Evolutionary conservation across 2,113 vertebrate species (phyloP).

Genomic region (Connochaetes taurinus): DNA sequence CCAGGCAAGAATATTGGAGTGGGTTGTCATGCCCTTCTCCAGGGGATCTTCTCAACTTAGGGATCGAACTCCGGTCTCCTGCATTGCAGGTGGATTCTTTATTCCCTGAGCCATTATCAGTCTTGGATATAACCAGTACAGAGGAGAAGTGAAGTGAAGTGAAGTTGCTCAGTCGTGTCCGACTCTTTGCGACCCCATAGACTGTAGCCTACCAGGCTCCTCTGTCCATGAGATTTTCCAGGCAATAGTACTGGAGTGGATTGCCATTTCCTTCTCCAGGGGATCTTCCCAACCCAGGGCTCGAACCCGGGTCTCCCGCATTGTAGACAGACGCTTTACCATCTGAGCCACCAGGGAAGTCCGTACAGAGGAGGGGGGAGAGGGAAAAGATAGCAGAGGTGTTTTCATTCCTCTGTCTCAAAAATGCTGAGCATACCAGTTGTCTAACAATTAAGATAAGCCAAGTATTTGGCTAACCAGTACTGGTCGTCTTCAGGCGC

Average conservation of each 20-base stretch:
- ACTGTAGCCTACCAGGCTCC: too few relatives aligned
- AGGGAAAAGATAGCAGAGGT: background rate
- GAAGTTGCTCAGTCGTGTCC: too few relatives aligned
- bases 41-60: background rate
- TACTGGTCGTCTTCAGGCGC: background rate
- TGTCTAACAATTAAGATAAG: constrained; percentile 9
- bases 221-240: too few relatives aligned
- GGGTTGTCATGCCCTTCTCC: background rate
- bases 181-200: too few relatives aligned
- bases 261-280: too few relatives aligned
- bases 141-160: background rate
- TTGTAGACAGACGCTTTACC: too few relatives aligned
- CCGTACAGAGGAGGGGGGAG: background rate
- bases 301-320: too few relatives aligned
- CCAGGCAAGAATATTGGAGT: background rate
- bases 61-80: background rate
- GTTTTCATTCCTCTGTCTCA: background rate
- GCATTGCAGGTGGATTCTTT: background rate
- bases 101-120: background rate
- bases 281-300: too few relatives aligned
- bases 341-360: too few relatives aligned
- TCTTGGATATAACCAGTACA: background rate
- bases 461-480: background rate
- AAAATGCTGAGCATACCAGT: constrained; percentile 23
- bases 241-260: too few relatives aligned